A percentile compares a stretch with the other conserved stretches of the same genome.
phyloP scores from a whole-genome alignment of 2,888 invertebrate genomes.

The Drosophila yooni region DNA sequence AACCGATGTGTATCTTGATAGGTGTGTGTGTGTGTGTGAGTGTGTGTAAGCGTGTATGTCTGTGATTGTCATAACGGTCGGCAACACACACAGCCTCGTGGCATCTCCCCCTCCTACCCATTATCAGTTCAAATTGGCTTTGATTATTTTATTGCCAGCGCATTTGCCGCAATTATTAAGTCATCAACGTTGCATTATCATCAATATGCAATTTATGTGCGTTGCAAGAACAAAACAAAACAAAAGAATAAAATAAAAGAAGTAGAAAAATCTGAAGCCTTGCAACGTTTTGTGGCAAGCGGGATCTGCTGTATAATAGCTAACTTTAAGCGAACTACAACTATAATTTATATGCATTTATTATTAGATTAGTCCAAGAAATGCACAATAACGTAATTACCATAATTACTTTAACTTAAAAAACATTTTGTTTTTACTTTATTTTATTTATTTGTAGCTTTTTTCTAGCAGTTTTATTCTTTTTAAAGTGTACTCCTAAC shows the following conservation, averaged over 20 bases:
- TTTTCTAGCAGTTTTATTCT: not conserved
- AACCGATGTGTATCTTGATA: conserved; percentile 16
- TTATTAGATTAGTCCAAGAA: not conserved
- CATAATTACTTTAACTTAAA: not conserved
- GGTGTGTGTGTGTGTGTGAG: conserved; percentile 14
- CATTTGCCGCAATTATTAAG: conserved; percentile 81
- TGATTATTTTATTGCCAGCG: conserved; percentile 78
- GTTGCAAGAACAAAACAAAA: not conserved
- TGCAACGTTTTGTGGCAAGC: conserved; percentile 31
- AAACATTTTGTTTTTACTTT: not conserved
- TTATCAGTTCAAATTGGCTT: conserved; percentile 60
- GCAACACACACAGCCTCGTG: conserved; percentile 15
- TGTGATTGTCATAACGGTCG: conserved; percentile 37
- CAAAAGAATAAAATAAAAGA: conserved; percentile 19
- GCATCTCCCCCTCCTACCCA: not conserved
- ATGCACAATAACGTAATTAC: not conserved
- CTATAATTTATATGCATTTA: not conserved
- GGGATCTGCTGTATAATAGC: not conserved
- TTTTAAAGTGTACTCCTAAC: not conserved
- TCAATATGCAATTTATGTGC: conserved; percentile 73
- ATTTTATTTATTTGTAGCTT: not conserved
- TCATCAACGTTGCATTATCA: conserved; percentile 79
- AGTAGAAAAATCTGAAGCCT: conserved; percentile 24
- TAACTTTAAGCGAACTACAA: not conserved
- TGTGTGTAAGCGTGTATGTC: conserved; percentile 13